Base-by-base conservation (phyloP, 2,797 vertebrate species). In the Thalassophryne amazonica region DNA sequence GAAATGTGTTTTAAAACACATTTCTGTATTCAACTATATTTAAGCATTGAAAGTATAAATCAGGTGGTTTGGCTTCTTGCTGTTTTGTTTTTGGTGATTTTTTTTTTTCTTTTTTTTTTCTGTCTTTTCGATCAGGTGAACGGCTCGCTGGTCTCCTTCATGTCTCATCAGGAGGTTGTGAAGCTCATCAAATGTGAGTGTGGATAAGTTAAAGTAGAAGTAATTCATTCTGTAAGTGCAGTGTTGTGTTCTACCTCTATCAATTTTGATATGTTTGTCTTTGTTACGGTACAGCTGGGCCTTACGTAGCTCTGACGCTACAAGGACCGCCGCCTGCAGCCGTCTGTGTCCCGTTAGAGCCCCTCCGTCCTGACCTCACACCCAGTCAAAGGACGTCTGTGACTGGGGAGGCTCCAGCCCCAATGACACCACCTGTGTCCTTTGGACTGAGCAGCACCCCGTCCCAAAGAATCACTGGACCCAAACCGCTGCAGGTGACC, bases 141-240 rank as follows among this genome's bases (percentile, higher is more conserved):
- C 0, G 95, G 95, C 51, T 94, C 91, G 0, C 78, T 95, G 81
- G 96, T 97, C 64, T 92, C 94, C 45, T 93, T 94, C 71, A 95
- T 96, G 89, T 93, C 95, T 8, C 96, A 98, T 60, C 90, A 98
- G 56, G 94, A 98, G 57, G 95, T 98, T 49, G 96, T 98, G 29
- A 96, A 96, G 79, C 91, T 98, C 63, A 98, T 98, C 83, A 98
- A 97, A 84, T 95, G 96, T 98, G 75, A 95, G 95, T 93, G 31
- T 19, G 13, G 21, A 21, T n/a, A 7, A n/a, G n/a, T 23, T 43
- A 2, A 15, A 13, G 22, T 3, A 1, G 36, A 3, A 2, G 1
- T 27, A 2, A 24, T 4, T 52, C 3, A 24, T 13, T 3, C 6
- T 2, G 1, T 7, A 7, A 38, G 38, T 24, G 11, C 0, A 9